Percentiles rank a stretch among this genome's conserved stretches.
These are phyloP conservation scores for Aphis craccivora DNA, from an alignment of 1,140 invertebrate genomes.

Conservation along the genomic window DNA sequence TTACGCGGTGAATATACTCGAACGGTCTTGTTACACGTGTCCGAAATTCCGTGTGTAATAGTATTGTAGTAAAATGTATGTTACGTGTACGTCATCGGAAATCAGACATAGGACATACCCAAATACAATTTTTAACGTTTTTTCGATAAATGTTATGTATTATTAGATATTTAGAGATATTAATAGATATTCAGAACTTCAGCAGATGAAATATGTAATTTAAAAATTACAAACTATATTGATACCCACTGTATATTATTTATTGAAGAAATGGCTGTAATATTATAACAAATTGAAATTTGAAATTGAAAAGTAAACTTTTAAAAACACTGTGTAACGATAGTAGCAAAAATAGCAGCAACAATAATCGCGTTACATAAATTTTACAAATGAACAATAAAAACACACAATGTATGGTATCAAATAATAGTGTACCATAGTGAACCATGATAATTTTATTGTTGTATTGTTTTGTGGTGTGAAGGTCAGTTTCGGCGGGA, in stretches of 20 bases:
- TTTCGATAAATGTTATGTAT: not conserved
- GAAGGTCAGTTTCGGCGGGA: slow-evolving; percentile 9
- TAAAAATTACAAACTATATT: too few species aligned
- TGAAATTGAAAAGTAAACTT: not conserved
- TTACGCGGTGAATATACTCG: not conserved
- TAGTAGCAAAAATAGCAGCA: not conserved
- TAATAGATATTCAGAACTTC: not conserved
- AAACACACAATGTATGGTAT: not conserved
- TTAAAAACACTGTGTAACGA: not conserved
- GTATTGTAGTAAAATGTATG: not conserved
- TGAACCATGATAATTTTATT: not conserved
- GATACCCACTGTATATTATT: too few species aligned
- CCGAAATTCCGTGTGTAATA: not conserved
- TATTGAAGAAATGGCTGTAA: too few species aligned
- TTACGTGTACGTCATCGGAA: not conserved
- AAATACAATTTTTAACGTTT: not conserved
- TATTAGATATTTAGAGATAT: not conserved
- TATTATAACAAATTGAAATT: too few species aligned
- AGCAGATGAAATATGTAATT: too few species aligned
- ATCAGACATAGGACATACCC: not conserved
- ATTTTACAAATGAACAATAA: not conserved
- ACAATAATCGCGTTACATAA: not conserved
- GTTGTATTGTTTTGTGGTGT: slow-evolving; percentile 24
- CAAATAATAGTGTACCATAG: not conserved
- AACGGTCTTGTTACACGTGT: not conserved